Percentiles rank a stretch among this genome's conserved stretches.
Conservation (phyloP, 2,888 invertebrate genomes). For the Macrophya alboannulata region DNA sequence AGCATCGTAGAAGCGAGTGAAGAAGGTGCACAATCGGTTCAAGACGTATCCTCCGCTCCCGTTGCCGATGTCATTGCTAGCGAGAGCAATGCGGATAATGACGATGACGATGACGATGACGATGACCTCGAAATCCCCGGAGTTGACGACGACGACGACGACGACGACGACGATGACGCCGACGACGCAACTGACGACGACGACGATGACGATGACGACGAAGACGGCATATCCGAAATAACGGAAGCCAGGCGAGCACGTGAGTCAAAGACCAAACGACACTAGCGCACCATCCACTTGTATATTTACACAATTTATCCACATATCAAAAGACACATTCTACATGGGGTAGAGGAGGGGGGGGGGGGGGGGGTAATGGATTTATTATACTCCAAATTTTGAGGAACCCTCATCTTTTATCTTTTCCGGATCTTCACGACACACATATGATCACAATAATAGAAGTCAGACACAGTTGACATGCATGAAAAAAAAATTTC, state of each 20-base stretch:
- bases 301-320: slow-evolving; percentile 16
- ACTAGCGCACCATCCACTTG: slow-evolving; percentile 70
- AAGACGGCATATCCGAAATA: slow-evolving; percentile 86
- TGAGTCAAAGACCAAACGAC: slow-evolving; percentile 89
- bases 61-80: slow-evolving; percentile 68
- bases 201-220: slow-evolving; percentile 85
- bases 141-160: slow-evolving; percentile 85
- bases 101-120: slow-evolving; percentile 78
- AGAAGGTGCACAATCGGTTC: slow-evolving; percentile 75
- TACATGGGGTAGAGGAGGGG: not conserved
- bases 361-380: not conserved
- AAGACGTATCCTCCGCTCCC: slow-evolving; percentile 64
- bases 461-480: not conserved
- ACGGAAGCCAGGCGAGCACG: slow-evolving; percentile 89
- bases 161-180: slow-evolving; percentile 85
- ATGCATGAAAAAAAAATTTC: not conserved
- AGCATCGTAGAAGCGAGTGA: slow-evolving; percentile 78
- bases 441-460: not conserved
- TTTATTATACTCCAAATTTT: not conserved
- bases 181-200: slow-evolving; percentile 87
- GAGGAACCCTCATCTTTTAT: not conserved
- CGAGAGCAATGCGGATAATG: slow-evolving; percentile 78
- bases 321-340: not conserved
- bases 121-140: slow-evolving; percentile 83
- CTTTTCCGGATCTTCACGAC: not conserved